Evolutionary conservation across 2,113 vertebrate species (phyloP).

Genomic region (Psammodynastes pulverulentus): DNA sequence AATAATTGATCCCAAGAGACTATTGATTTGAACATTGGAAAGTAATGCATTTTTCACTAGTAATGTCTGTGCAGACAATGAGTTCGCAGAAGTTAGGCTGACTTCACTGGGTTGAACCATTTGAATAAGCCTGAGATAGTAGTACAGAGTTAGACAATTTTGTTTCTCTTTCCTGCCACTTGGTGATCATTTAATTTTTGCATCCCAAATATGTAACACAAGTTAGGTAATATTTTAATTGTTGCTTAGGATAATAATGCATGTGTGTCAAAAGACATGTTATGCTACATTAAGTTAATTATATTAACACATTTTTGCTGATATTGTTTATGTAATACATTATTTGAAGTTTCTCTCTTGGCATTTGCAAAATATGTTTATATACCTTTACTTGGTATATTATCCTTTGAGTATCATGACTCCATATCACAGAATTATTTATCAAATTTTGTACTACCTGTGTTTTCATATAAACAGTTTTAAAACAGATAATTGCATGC

Average conservation of each 20-base stretch:
- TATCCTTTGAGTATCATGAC: neutral
- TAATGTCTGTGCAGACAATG: neutral
- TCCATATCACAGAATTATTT: neutral
- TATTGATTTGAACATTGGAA: slow-evolving; percentile 8
- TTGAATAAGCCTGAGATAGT: neutral
- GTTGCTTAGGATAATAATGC: neutral
- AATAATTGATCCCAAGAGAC: slow-evolving; percentile 17
- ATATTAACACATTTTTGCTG: neutral
- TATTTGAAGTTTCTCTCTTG: neutral
- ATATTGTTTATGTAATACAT: neutral
- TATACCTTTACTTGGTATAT: neutral
- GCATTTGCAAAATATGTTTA: neutral
- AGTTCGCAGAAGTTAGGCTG: neutral
- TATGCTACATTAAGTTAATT: neutral
- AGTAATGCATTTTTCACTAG: slow-evolving; percentile 24
- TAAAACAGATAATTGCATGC: neutral
- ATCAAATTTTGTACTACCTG: neutral
- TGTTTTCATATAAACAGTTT: neutral
- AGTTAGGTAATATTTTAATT: neutral
- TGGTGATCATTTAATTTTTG: neutral
- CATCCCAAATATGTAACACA: neutral
- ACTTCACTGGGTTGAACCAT: neutral
- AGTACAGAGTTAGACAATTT: neutral
- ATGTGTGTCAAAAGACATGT: neutral
- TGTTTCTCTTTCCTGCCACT: neutral